Conservation (phyloP, 2,888 invertebrate species). For the Eilema caniola region DNA sequence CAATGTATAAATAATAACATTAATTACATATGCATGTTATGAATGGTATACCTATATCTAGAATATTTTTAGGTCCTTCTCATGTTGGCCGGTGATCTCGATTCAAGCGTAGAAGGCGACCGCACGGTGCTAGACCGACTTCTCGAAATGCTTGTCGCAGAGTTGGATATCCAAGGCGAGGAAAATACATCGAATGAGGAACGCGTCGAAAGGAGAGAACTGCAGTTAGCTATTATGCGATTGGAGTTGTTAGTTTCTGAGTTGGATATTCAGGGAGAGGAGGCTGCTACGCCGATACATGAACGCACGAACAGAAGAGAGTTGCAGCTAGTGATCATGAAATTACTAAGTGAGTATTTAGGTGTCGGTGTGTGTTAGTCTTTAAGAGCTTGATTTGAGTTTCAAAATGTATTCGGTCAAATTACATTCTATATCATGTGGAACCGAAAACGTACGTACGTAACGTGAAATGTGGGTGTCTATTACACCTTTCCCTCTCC, state of each 20-base stretch:
- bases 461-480: too few species aligned
- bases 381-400: too few species aligned
- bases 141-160: conserved; percentile 90
- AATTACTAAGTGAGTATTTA: conserved; percentile 91
- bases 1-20: neutral
- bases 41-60: neutral
- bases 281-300: conserved; percentile 82
- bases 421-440: too few species aligned
- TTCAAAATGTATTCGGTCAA: too few species aligned
- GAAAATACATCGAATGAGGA: conserved; percentile 76
- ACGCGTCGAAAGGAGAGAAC: conserved; percentile 91
- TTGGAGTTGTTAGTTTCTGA: conserved; percentile 91
- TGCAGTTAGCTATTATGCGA: conserved; percentile 95
- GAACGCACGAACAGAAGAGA: conserved; percentile 92
- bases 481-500: too few species aligned
- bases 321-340: conserved; percentile 95
- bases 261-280: conserved; percentile 88
- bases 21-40: neutral
- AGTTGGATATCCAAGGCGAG: conserved; percentile 89
- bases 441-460: too few species aligned
- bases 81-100: conserved; percentile 96
- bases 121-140: conserved; percentile 92
- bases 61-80: conserved; percentile 89
- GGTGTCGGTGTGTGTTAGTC: neutral
- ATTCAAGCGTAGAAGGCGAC: conserved; percentile 94